Conservation (phyloP, 2,113 vertebrate genomes). For the Labrus mixtus region DNA sequence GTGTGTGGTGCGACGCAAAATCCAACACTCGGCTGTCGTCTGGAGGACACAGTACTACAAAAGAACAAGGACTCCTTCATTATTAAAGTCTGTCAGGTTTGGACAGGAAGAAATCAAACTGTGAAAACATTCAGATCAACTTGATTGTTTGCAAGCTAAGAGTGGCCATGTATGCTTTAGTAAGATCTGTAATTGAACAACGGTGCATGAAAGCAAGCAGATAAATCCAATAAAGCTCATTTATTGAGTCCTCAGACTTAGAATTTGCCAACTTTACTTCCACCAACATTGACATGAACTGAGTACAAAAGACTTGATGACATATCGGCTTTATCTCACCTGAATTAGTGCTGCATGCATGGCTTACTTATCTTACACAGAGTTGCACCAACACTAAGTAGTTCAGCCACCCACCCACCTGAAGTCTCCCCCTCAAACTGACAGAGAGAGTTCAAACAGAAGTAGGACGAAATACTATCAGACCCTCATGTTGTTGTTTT, state of each 20-base stretch:
- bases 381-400: slow-evolving; percentile 27
- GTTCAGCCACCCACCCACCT: slow-evolving; percentile 44
- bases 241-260: neutral
- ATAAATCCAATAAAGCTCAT: neutral
- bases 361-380: slow-evolving; percentile 33
- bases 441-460: slow-evolving; percentile 36
- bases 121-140: neutral
- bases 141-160: neutral
- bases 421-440: slow-evolving; percentile 29
- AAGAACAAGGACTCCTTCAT: slow-evolving; percentile 20
- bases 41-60: neutral
- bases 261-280: neutral
- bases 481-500: slow-evolving; percentile 40
- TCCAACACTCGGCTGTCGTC: no score
- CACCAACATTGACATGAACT: neutral
- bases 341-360: neutral
- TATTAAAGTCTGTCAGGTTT: neutral
- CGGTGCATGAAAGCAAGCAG: neutral
- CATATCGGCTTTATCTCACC: neutral
- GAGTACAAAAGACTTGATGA: neutral
- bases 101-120: neutral
- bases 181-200: neutral
- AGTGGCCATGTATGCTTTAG: neutral
- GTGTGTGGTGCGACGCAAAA: no score
- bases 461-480: slow-evolving; percentile 36